Base-by-base conservation (phyloP, 2,797 vertebrate genomes). In the Phrynocephalus guinanensis region DNA sequence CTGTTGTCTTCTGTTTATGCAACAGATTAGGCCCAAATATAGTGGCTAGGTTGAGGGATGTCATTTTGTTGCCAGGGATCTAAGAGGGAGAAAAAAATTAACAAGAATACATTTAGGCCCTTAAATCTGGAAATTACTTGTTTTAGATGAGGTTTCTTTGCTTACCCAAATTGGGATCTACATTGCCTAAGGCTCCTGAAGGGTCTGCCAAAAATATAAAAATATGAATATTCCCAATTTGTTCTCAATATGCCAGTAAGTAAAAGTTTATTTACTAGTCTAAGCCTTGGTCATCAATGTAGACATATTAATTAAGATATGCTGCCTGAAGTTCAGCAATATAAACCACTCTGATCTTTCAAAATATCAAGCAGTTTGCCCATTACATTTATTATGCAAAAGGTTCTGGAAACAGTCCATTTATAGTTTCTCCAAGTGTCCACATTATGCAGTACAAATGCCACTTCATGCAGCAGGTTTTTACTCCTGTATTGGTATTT, bases 31-130 rank as follows among this genome's bases (percentile, higher is more conserved):
- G 99, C 33, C 99, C 99, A 91, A 99, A 99, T 95, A 99, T 98
- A 84, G 99, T 99, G 78, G 99, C 99, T 94, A 99, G 95, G 93
- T 99, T 99, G 72, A 98, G 97, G 0, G 98, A 97, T 4, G 98
- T 99, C 99, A 99, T 99, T 97, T 99, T 99, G 96, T 99, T 99
- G 92, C 99, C 99, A 88, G 97, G 97, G 81, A 98, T 93, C 99
- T 99, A 89, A 66, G 28, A 18, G 26, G 26, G 38, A n/a, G 86
- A 95, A 87, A 81, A 38, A 79, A 13, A 93, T 63, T 63, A 63
- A 20, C 60, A 63, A 93, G 63, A 92, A 89, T 11, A 82, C 7
- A 87, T 72, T 50, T 26, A 89, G 44, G 4, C 22, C 16, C 26
- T 81, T 50, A 16, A 68, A 18, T n/a, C 5, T 71, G n/a, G 16